A percentile compares a stretch with the other conserved stretches of the same genome.
Conservation (phyloP, 2,113 vertebrate species). For the Picathartes gymnocephalus region DNA sequence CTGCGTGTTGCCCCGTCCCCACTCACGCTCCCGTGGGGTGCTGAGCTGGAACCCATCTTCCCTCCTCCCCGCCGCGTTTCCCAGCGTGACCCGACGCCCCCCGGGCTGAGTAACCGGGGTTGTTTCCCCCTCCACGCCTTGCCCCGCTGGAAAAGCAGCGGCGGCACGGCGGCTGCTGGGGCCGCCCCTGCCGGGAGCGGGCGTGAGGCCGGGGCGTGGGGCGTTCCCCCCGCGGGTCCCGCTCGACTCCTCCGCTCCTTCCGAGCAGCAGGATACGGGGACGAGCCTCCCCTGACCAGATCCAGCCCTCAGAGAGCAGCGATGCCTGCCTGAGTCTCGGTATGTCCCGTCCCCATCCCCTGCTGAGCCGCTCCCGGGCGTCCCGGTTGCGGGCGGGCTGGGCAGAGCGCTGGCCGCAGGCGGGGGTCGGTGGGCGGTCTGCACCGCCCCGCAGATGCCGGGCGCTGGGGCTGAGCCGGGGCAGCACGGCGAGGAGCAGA, state of each 20-base stretch:
- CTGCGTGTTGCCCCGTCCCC: accelerated
- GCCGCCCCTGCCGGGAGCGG: background rate
- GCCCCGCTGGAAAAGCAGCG: background rate
- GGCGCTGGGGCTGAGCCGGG: background rate
- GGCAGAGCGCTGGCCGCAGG: background rate
- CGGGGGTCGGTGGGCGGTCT: background rate
- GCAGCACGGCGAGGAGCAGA: background rate
- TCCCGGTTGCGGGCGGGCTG: no score
- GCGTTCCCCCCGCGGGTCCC: background rate
- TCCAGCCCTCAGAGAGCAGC: background rate
- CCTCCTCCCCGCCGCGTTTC: background rate
- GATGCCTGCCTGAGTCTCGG: background rate
- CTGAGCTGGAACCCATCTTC: background rate
- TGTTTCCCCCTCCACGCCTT: background rate
- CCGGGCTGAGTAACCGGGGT: background rate
- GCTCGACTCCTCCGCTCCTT: background rate
- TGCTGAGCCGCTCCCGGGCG: background rate
- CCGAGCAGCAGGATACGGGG: background rate
- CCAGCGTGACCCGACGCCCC: background rate
- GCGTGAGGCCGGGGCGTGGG: background rate
- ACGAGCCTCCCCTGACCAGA: background rate
- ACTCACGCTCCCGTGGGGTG: accelerated
- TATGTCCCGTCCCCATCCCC: background rate
- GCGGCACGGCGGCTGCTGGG: background rate
- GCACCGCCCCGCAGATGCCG: background rate